A percentile compares a stretch with the other conserved stretches of the same genome.
Conservation (phyloP, 1,140 invertebrate genomes). For the Homarus americanus region DNA sequence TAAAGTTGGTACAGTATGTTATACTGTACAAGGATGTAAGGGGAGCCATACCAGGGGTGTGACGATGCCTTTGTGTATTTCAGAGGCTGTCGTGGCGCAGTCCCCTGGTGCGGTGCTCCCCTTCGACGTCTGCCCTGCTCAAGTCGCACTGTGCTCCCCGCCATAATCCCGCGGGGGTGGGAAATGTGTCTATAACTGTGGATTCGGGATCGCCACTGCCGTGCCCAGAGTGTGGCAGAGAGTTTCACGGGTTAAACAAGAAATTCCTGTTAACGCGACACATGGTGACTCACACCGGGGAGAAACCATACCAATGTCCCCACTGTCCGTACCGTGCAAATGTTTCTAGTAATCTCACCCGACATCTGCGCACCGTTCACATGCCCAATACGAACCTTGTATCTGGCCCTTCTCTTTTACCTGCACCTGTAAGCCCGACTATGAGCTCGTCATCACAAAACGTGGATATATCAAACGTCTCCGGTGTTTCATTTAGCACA, state of each 20-base stretch:
- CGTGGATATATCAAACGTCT: constrained; percentile 24
- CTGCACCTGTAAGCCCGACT: neutral
- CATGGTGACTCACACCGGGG: constrained; percentile 77
- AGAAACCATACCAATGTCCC: constrained; percentile 79
- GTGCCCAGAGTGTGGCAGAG: constrained; percentile 64
- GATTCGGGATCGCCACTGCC: constrained; percentile 61
- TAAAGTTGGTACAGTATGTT: neutral
- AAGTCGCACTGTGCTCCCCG: constrained; percentile 44
- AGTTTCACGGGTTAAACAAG: constrained; percentile 70
- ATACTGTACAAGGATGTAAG: neutral
- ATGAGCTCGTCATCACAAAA: constrained; percentile 3
- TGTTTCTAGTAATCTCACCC: constrained; percentile 72
- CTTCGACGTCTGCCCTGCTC: constrained; percentile 53
- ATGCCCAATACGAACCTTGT: neutral
- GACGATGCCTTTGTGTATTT: constrained; percentile 72
- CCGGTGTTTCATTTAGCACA: neutral
- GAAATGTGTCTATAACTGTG: constrained; percentile 41
- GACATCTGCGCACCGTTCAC: constrained; percentile 71
- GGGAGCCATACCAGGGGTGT: constrained; percentile 63
- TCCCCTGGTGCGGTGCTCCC: constrained; percentile 69
- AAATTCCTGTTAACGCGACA: constrained; percentile 73
- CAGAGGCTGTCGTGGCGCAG: constrained; percentile 71
- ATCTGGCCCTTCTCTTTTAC: constrained; percentile 2
- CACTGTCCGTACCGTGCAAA: constrained; percentile 78
- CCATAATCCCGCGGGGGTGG: constrained; percentile 46